A percentile compares a stretch with the other conserved stretches of the same genome.
phyloP scores from a whole-genome alignment of 2,888 invertebrate species.

The Lepeophtheirus nordmannii region DNA sequence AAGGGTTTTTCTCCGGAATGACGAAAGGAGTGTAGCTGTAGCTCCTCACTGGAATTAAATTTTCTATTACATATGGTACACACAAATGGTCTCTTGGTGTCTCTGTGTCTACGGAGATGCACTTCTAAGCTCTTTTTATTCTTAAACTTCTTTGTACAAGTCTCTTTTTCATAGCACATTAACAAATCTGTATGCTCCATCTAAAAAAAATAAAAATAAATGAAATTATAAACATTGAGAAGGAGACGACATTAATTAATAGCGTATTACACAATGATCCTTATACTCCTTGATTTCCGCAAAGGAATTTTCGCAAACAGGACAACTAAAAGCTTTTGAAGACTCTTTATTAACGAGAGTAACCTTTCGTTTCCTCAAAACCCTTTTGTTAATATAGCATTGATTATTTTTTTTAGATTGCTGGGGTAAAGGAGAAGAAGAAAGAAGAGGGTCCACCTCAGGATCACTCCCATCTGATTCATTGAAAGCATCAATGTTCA shows the following conservation, averaged over 20 bases:
- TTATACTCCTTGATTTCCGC: conserved; percentile 7
- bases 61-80: conserved; percentile 11
- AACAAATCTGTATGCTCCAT: conserved; percentile 4
- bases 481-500: too few species aligned
- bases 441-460: too few species aligned
- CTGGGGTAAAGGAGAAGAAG: too few species aligned
- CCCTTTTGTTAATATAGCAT: too few species aligned
- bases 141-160: background rate
- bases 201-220: conserved; percentile 2
- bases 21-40: background rate
- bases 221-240: background rate
- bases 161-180: background rate
- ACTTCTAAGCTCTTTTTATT: conserved; percentile 9
- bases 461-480: too few species aligned
- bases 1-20: conserved; percentile 26
- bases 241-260: background rate
- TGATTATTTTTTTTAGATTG: too few species aligned
- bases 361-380: too few species aligned
- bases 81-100: conserved; percentile 9
- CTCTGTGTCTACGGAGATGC: conserved; percentile 13
- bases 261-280: background rate
- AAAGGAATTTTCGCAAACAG: conserved; percentile 9
- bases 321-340: background rate
- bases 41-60: conserved; percentile 2
- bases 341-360: too few species aligned